Conservation (phyloP, 2,888 invertebrate species). For the Nomada hirtipes region DNA sequence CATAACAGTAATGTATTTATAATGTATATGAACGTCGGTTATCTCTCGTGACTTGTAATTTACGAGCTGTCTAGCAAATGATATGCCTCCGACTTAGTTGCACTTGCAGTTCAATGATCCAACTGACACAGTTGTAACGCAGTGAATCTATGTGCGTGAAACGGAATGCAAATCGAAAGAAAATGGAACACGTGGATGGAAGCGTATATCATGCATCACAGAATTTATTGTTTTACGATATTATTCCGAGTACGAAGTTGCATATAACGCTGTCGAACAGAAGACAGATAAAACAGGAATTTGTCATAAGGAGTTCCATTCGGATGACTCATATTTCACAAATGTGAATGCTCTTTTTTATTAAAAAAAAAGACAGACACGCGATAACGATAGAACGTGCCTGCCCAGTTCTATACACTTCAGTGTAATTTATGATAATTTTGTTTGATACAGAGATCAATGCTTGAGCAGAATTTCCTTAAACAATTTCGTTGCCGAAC, state of each 20-base stretch:
- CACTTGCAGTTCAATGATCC: constrained; percentile 50
- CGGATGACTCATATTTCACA: neutral
- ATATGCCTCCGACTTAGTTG: constrained; percentile 31
- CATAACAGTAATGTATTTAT: constrained; percentile 4
- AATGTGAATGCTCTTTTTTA: constrained; percentile 28
- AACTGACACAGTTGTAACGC: constrained; percentile 26
- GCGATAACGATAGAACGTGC: too few species aligned
- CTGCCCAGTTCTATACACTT: too few species aligned
- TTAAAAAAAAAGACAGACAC: constrained; percentile 9
- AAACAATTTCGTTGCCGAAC: too few species aligned
- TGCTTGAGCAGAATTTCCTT: too few species aligned
- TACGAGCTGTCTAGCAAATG: constrained; percentile 38
- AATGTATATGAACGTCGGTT: constrained; percentile 11
- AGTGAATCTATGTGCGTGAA: neutral
- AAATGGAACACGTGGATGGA: constrained; percentile 22
- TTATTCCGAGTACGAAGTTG: neutral
- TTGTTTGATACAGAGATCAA: too few species aligned
- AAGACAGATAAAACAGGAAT: neutral
- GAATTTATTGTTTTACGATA: constrained; percentile 30
- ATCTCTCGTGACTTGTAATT: constrained; percentile 40
- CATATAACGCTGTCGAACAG: neutral
- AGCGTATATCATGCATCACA: constrained; percentile 1
- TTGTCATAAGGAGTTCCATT: neutral
- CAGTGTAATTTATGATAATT: too few species aligned
- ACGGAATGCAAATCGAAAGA: constrained; percentile 14